Evolutionary conservation across 2,888 invertebrate genomes (phyloP).

Genomic region (Hydrotaea cyrtoneurina): DNA sequence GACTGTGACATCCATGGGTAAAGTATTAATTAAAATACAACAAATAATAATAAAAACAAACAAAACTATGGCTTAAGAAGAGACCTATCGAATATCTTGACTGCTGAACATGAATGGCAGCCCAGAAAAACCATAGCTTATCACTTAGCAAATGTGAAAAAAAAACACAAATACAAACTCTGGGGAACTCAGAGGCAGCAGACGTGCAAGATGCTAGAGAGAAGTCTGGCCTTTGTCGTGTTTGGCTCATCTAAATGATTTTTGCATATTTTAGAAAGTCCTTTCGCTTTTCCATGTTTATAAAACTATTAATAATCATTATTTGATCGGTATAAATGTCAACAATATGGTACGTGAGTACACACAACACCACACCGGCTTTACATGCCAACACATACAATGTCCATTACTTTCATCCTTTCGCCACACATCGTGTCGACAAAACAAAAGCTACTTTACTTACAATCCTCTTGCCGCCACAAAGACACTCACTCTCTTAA

Average conservation of each 20-base stretch:
- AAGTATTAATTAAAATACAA: constrained; percentile 53
- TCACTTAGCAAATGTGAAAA: no score
- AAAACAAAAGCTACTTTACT: constrained; percentile 1
- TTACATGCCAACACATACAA: constrained; percentile 19
- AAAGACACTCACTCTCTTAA: background rate
- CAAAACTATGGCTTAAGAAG: background rate
- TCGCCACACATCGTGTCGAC: constrained; percentile 46
- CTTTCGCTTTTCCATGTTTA: constrained; percentile 71
- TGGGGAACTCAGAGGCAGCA: constrained; percentile 32
- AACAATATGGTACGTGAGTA: constrained; percentile 59
- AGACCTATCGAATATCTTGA: background rate
- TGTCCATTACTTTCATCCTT: constrained; percentile 56
- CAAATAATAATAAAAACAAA: constrained; percentile 4
- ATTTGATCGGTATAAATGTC: constrained; percentile 62
- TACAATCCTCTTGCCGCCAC: constrained; percentile 47
- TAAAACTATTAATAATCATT: constrained; percentile 63
- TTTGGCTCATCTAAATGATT: constrained; percentile 60
- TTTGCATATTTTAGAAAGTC: constrained; percentile 75
- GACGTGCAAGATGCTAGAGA: constrained; percentile 1
- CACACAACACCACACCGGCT: constrained; percentile 25
- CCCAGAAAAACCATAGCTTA: background rate
- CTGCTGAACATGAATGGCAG: background rate
- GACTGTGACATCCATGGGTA: constrained; percentile 61
- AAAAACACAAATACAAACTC: no score
- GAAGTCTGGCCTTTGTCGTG: constrained; percentile 37